Base-by-base conservation (phyloP, 1,140 invertebrate species). In the Achroia grisella region DNA sequence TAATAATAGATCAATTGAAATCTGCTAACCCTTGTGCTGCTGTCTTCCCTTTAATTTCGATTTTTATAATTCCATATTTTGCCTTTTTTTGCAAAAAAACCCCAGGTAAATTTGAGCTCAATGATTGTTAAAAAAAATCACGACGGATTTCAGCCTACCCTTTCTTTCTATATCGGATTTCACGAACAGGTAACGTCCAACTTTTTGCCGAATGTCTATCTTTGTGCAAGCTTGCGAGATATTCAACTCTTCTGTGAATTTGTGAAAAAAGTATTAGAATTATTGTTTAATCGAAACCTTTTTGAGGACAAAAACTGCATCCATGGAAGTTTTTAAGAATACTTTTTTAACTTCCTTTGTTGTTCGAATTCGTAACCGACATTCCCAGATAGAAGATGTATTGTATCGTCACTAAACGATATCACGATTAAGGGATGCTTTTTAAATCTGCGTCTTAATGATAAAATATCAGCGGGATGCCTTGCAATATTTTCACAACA, bases 131-230 rank as follows among this genome's bases (percentile, higher is more conserved):
- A 81, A 79, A 56, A 84, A 74, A 73, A 58, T 15, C 49, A 53
- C 50, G 60, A 48, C 65, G 61, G 67, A 66, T 72, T 57, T 66
- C 67, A 58, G 64, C 57, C 62, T 79, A 85, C 81, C 81, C 81
- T 71, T 85, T 85, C 78, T 69, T 80, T 74, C 68, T 52, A 67
- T 75, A 65, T 85, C 78, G 58, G 66, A 74, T 85, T 85, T 82
- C 81, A 78, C 56, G 53, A 81, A 85, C 81, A 85, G 81, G 81
- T 85, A 85, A 79, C 44, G 55, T 72, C 52, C 56, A 73, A 66
- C 44, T 85, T 82, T 84, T 85, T 82, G 56, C 56, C 32, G 41
- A 62, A 49, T 52, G 52, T 61, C 52, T 63, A 69, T 71, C 67
- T 78, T 80, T 80, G 71, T 78, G 62, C 64, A 62, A 64, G 72